A percentile compares a stretch with the other conserved stretches of the same genome.
phyloP scores from a whole-genome alignment of 2,888 invertebrate genomes.

The Agonopterix subpropinquella region DNA sequence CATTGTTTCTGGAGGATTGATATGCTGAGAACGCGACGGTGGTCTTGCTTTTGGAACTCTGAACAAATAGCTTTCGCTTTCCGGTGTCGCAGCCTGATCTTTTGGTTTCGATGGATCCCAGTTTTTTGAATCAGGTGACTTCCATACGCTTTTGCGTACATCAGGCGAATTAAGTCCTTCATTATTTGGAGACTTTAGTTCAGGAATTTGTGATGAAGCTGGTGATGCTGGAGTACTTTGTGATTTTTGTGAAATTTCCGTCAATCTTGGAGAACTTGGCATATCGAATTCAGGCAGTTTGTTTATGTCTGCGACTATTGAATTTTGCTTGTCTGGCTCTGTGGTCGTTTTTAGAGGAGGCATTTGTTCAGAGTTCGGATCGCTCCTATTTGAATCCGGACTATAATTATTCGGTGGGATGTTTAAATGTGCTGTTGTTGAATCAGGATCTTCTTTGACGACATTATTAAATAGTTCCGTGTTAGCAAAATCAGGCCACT shows the following conservation, averaged over 20 bases:
- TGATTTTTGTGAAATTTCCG: slow-evolving; percentile 61
- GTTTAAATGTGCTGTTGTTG: slow-evolving; percentile 79
- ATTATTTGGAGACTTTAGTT: slow-evolving; percentile 57
- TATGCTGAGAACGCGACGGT: slow-evolving; percentile 75
- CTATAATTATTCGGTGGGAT: slow-evolving; percentile 66
- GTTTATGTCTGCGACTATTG: slow-evolving; percentile 38
- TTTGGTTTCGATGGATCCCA: slow-evolving; percentile 63
- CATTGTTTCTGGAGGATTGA: slow-evolving; percentile 58
- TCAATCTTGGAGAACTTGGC: slow-evolving; percentile 60
- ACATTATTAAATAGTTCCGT: slow-evolving; percentile 67
- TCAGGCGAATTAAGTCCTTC: slow-evolving; percentile 42
- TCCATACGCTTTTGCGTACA: slow-evolving; percentile 60
- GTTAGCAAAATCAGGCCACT: slow-evolving; percentile 65
- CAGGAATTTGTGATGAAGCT: slow-evolving; percentile 48
- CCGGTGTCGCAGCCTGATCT: slow-evolving; percentile 38
- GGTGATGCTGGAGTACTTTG: slow-evolving; percentile 61
- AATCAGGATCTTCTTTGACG: slow-evolving; percentile 85
- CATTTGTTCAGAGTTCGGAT: slow-evolving; percentile 52
- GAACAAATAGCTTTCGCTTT: slow-evolving; percentile 74
- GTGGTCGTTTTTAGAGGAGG: slow-evolving; percentile 32
- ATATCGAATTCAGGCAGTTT: slow-evolving; percentile 65
- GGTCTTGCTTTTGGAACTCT: slow-evolving; percentile 79
- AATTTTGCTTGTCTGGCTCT: slow-evolving; percentile 48
- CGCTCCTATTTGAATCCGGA: slow-evolving; percentile 70
- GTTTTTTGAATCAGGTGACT: slow-evolving; percentile 62